Conservation (phyloP, 2,113 vertebrate genomes). For the Hylia prasina region DNA sequence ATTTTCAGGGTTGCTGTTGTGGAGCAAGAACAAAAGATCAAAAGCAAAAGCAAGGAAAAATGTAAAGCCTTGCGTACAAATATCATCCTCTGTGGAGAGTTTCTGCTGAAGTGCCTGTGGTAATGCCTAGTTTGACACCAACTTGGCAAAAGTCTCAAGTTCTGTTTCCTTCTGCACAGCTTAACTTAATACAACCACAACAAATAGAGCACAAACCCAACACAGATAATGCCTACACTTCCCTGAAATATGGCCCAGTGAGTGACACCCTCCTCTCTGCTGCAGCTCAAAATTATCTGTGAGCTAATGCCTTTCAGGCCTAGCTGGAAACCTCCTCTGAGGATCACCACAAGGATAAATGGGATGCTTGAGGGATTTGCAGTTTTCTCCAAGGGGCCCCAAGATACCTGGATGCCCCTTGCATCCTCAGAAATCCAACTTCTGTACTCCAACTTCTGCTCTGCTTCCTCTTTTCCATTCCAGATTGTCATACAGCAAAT, state of each 20-base stretch:
- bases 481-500: background rate
- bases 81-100: background rate
- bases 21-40: conserved; percentile 18
- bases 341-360: background rate
- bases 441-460: background rate
- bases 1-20: conserved; percentile 9
- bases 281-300: background rate
- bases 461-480: background rate
- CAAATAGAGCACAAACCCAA: background rate
- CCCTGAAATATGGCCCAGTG: background rate
- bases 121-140: conserved; percentile 13
- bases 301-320: background rate
- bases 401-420: background rate
- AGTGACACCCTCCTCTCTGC: background rate
- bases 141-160: conserved; percentile 3
- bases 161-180: background rate
- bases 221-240: background rate
- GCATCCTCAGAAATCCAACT: background rate
- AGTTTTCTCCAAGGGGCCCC: background rate
- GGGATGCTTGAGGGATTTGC: background rate
- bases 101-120: background rate
- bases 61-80: background rate
- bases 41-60: conserved; percentile 18
- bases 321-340: background rate
- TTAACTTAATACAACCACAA: background rate